Evolutionary conservation across 2,888 invertebrate genomes (phyloP).

Genomic region (Rugalucina vietnamica): DNA sequence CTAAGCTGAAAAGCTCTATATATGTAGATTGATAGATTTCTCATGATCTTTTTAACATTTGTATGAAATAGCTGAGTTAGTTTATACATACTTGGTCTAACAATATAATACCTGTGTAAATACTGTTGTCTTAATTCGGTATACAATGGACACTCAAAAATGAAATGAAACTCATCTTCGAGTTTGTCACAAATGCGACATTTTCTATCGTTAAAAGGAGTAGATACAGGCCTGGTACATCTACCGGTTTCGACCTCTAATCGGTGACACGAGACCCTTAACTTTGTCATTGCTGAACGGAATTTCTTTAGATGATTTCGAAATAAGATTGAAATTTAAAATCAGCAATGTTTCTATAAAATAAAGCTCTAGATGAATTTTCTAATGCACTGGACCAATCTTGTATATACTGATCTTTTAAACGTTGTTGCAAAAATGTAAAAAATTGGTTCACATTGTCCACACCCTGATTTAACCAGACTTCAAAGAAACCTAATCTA

Average conservation of each 20-base stretch:
- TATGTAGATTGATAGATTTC: no score
- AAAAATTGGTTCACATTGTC: not conserved
- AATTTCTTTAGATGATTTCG: not conserved
- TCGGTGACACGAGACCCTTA: not conserved
- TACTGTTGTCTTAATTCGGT: not conserved
- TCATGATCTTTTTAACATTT: no score
- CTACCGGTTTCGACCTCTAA: not conserved
- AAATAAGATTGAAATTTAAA: not conserved
- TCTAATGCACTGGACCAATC: not conserved
- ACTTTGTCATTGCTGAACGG: not conserved
- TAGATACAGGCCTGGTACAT: not conserved
- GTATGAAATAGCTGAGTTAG: no score
- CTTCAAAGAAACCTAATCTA: not conserved
- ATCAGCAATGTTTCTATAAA: not conserved
- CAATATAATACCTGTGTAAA: not conserved
- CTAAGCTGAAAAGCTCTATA: no score
- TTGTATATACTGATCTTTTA: not conserved
- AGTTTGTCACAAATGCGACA: not conserved
- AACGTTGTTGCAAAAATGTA: not conserved
- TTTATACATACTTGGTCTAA: not conserved
- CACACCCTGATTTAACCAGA: not conserved
- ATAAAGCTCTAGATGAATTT: not conserved
- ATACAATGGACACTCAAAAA: not conserved
- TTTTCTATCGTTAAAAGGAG: not conserved
- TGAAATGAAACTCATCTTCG: not conserved